Base-by-base conservation (phyloP, 2,113 vertebrate species). In the Dromaius novaehollandiae region DNA sequence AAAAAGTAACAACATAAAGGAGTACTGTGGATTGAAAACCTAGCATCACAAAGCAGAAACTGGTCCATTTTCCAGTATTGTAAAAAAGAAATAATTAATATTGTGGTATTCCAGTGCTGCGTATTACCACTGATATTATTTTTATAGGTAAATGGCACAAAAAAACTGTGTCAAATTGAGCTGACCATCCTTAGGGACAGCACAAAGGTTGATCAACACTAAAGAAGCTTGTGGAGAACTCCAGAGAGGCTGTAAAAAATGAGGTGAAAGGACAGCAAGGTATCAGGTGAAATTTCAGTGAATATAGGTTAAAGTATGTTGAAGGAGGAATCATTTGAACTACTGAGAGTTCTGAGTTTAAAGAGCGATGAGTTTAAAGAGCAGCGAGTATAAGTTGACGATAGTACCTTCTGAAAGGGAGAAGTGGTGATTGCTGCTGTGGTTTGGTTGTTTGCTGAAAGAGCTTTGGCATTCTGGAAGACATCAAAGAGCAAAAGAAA, bases 401-500 rank as follows among this genome's bases (percentile, higher is more conserved):
- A 80, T 89, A 86, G 63, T 51, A 58, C 28, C 32, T 95, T 88
- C 73, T 95, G 81, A 89, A 89, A 80, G 69, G 76, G 46, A 73
- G 36, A 93, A 76, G 40, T 48, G 17, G 32, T 71, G 40, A 71
- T 56, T 46, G 74, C 40, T 84, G 68, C 86, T 81, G 51, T 46
- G 63, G 74, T 66, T n/a, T 46, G 83, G 68, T 58, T 89, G 75
- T 83, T 83, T 86, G 51, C 53, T 88, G 42, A 76, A 86, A 90
- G 83, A 66, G 19, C 9, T 63, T 75, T 60, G 36, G 51, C 71
- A 48, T 94, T 88, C 71, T n/a, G 71, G 56, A 90, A 90, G 61
- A 19, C 66, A 76, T 82, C 66, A 95, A 94, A 92, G 51, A 80
- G 34, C 6, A 78, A 78, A 82, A 92, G 80, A 92, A 92, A 95